Evolutionary conservation across 2,888 invertebrate genomes (phyloP), one percentile per base, ranked within the genome.

Genomic region (Oxystoma pomonae): DNA sequence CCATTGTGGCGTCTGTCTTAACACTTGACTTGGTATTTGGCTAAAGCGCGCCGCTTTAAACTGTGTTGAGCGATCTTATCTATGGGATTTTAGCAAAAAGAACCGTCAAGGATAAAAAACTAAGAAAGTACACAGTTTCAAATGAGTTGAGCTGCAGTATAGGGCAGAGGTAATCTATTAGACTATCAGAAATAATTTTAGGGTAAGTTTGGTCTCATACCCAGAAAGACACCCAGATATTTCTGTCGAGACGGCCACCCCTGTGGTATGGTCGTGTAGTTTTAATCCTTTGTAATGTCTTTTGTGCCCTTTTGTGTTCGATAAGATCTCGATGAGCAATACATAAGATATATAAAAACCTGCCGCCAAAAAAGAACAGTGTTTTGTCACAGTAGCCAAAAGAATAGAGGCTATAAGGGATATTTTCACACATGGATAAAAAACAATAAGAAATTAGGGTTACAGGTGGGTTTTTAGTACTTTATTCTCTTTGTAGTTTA

Each of bases 1-100:
- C 35, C 35, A 35, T 35, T 71, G 70, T 72, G 70, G 68, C 71
- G 70, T 69, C 65, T 55, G 21, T n/a, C 60, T 75, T 75, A 74
- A 74, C 74, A 75, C 73, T 72, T 72, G 75, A 75, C 69, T 74
- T 72, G 69, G 35, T 35, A 35, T 35, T 35, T 35, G 35, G 5
- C 35, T 12, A 35, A 35, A 35, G 35, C 68, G 64, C 70, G 59
- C 62, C 35, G 35, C 12, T 12, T 35, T 35, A 7, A 35, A 35
- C 35, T 35, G 12, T 7, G 35, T 35, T 35, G 35, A 35, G 5
- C 35, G 35, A 35, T n/a, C n/a, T n/a, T n/a, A n/a, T n/a, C n/a
- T n/a, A n/a, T n/a, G n/a, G n/a, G n/a, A n/a, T n/a, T n/a, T n/a
- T n/a, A n/a, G n/a, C n/a, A n/a, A n/a, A n/a, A n/a, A n/a, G n/a